Percentiles rank a stretch among this genome's conserved stretches.
These are phyloP conservation scores for Cheilosia scutellata DNA, from an alignment of 2,888 invertebrate species.

Conservation along the genomic window DNA sequence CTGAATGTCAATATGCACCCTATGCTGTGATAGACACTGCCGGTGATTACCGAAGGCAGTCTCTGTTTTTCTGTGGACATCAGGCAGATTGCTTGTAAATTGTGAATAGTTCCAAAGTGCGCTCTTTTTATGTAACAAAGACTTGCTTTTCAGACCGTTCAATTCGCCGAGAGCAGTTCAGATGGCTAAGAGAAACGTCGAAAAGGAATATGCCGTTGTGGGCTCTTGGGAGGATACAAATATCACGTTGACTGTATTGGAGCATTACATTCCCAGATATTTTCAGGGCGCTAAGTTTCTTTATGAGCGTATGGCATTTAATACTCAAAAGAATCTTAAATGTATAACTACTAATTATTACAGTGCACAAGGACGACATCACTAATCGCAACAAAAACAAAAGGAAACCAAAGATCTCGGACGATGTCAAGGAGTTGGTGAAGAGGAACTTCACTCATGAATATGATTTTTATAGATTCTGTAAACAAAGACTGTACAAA, in stretches of 20 bases:
- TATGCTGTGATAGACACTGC: constrained; percentile 91
- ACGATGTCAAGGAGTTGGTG: constrained; percentile 92
- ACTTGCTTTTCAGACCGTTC: constrained; percentile 88
- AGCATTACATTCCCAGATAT: constrained; percentile 92
- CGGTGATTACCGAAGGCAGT: constrained; percentile 92
- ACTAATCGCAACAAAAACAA: constrained; percentile 89
- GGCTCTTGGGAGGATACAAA: constrained; percentile 95
- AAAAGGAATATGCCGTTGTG: constrained; percentile 93
- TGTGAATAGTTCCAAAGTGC: not conserved
- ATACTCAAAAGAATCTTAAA: not conserved
- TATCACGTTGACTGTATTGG: constrained; percentile 91
- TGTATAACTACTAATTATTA: constrained; percentile 19
- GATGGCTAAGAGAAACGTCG: constrained; percentile 92
- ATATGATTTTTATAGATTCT: constrained; percentile 94
- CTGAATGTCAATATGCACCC: constrained; percentile 91
- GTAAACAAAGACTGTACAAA: constrained; percentile 90
- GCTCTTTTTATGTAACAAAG: not conserved
- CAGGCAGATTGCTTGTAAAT: constrained; percentile 91
- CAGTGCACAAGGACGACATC: constrained; percentile 63
- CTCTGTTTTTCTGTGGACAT: constrained; percentile 95
- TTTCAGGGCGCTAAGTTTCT: constrained; percentile 90
- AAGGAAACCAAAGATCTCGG: constrained; percentile 92
- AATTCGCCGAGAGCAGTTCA: constrained; percentile 88
- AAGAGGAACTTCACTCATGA: constrained; percentile 92
- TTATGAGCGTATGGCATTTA: constrained; percentile 85